A percentile compares a stretch with the other conserved stretches of the same genome.
These are phyloP conservation scores for Porites cylindrica DNA, from an alignment of 92 coral and sea anemone species.

Conservation along the genomic window DNA sequence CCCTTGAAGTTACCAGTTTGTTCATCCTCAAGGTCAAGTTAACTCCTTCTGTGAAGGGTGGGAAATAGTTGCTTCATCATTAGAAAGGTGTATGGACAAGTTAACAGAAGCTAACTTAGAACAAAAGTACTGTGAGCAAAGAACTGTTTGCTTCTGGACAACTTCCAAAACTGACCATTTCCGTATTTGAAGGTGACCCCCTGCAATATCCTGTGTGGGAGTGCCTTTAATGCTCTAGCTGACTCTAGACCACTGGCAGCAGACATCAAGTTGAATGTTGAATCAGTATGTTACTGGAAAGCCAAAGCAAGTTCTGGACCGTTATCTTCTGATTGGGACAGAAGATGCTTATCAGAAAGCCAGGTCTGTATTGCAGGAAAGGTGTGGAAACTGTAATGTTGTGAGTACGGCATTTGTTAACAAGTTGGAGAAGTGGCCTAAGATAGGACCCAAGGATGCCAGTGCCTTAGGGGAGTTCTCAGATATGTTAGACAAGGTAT, in stretches of 20 bases:
- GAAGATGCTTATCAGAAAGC: conserved; percentile 59
- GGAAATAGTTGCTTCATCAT: conserved; percentile 25
- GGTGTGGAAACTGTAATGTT: conserved; percentile 61
- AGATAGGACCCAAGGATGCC: conserved; percentile 2
- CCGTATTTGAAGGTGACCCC: conserved; percentile 29
- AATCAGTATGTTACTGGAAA: conserved; percentile 67
- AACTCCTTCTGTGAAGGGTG: not conserved
- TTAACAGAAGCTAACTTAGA: conserved; percentile 32
- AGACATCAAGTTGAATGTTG: conserved; percentile 65
- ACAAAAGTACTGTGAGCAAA: conserved; percentile 7
- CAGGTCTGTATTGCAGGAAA: conserved; percentile 42
- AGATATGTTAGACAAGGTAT: not conserved
- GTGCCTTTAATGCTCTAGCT: conserved; percentile 59
- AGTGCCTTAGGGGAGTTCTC: not conserved
- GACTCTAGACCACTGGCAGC: conserved; percentile 61
- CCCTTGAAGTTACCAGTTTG: not conserved
- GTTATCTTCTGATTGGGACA: conserved; percentile 36
- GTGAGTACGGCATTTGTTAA: conserved; percentile 45
- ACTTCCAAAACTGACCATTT: conserved; percentile 48
- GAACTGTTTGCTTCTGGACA: not conserved
- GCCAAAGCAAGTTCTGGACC: conserved; percentile 60
- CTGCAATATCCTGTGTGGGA: conserved; percentile 52
- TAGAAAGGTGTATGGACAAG: conserved; percentile 48
- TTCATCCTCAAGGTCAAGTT: not conserved
- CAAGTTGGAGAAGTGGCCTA: conserved; percentile 39